Conservation (phyloP, 2,888 invertebrate genomes). For the Agriopis aurantiaria region DNA sequence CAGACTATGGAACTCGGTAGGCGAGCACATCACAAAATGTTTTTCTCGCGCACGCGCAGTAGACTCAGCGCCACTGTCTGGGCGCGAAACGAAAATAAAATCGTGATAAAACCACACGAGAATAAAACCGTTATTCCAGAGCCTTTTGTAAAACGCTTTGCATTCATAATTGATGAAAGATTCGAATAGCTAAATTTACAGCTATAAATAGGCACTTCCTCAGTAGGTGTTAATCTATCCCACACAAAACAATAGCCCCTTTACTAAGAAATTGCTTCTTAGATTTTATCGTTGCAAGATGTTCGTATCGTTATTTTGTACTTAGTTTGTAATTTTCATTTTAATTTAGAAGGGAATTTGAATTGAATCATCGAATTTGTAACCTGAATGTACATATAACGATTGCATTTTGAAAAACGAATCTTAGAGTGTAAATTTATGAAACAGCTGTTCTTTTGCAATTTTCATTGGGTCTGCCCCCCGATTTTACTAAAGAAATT, state of each 20-base stretch:
- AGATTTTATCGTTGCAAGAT: constrained; percentile 20
- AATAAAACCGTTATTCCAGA: background rate
- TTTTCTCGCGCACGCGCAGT: constrained; percentile 47
- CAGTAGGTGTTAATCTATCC: constrained; percentile 24
- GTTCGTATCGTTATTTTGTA: constrained; percentile 14
- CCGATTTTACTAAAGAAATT: too few species aligned
- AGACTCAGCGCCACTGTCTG: constrained; percentile 46
- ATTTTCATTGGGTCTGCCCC: too few species aligned
- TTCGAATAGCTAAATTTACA: background rate
- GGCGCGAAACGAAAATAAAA: constrained; percentile 8
- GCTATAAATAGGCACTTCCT: background rate
- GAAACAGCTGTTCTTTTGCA: too few species aligned
- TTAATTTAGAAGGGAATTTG: background rate
- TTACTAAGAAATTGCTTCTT: constrained; percentile 35
- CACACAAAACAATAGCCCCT: constrained; percentile 37
- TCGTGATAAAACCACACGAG: background rate
- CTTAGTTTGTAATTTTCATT: background rate
- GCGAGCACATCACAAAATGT: constrained; percentile 44
- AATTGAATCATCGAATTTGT: background rate
- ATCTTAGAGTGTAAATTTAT: too few species aligned
- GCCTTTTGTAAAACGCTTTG: background rate
- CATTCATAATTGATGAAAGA: background rate
- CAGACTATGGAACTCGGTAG: constrained; percentile 63
- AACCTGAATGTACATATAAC: too few species aligned
- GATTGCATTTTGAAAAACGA: too few species aligned